phyloP scores from a whole-genome alignment of 2,797 vertebrate genomes.

The Eleutherodactylus coqui region DNA sequence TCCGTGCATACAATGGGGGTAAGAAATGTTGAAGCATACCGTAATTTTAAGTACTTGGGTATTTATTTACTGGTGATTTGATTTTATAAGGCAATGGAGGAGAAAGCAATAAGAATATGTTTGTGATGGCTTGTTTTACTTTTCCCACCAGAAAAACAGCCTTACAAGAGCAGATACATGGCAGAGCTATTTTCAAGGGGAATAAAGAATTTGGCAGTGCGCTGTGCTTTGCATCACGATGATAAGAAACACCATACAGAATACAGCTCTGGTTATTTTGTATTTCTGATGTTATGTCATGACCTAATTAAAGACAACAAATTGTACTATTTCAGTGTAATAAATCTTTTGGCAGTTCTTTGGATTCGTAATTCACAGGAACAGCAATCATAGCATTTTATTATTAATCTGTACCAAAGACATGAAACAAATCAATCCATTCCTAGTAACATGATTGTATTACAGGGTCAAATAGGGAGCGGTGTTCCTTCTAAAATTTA shows the following conservation, averaged over 20 bases:
- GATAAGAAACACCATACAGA: slow-evolving; percentile 15
- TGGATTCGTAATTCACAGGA: slow-evolving; percentile 1
- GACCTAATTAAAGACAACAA: slow-evolving; percentile 23
- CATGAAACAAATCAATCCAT: background rate
- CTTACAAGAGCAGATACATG: background rate
- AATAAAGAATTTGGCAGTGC: slow-evolving; percentile 19
- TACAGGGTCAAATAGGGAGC: slow-evolving; percentile 16
- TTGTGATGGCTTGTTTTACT: background rate
- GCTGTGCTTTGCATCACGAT: background rate
- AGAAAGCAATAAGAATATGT: background rate
- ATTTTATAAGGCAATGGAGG: background rate
- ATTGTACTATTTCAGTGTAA: background rate
- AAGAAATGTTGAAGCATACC: background rate
- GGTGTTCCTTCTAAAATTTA: background rate
- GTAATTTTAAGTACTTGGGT: background rate
- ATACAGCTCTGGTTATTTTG: background rate
- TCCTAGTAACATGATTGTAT: slow-evolving; percentile 6
- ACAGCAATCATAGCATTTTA: slow-evolving; percentile 10
- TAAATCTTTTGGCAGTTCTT: slow-evolving; percentile 14
- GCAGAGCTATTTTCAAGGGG: background rate
- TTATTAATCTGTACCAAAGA: background rate
- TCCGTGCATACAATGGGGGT: no score
- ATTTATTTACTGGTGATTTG: background rate
- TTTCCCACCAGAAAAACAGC: background rate
- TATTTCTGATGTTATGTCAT: slow-evolving; percentile 9